A percentile compares a stretch with the other conserved stretches of the same genome.
These are phyloP conservation scores for Harpalus rubripes DNA, from an alignment of 2,888 invertebrate species.

Conservation along the genomic window DNA sequence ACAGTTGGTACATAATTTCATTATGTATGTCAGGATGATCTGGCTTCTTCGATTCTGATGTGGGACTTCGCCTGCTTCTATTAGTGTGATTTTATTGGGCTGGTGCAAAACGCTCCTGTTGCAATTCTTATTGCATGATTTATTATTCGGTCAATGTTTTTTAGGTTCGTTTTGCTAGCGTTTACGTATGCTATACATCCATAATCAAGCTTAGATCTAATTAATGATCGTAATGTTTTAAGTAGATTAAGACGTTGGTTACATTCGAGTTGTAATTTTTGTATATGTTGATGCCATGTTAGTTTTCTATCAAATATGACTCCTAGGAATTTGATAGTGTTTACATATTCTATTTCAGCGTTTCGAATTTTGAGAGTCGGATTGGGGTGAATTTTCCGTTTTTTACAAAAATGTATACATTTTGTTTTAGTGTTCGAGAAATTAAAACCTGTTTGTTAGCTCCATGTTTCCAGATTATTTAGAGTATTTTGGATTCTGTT, in stretches of 20 bases:
- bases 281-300: neutral
- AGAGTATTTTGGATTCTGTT: too few relatives aligned
- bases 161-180: conserved; percentile 5
- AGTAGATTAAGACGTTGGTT: conserved; percentile 16
- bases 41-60: conserved; percentile 7
- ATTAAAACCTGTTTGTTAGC: too few relatives aligned
- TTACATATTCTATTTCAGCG: conserved; percentile 6
- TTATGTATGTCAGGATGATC: neutral
- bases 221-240: neutral
- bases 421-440: too few relatives aligned
- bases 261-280: conserved; percentile 12
- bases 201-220: neutral
- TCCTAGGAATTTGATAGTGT: too few relatives aligned
- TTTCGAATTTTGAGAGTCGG: neutral
- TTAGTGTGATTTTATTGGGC: neutral
- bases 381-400: neutral
- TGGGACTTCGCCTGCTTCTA: conserved; percentile 1
- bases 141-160: neutral
- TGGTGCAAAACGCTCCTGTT: conserved; percentile 12
- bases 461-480: too few relatives aligned
- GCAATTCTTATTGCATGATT: conserved; percentile 19
- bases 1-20: conserved; percentile 1
- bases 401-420: conserved; percentile 9
- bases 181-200: conserved; percentile 17
- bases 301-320: too few relatives aligned